Evolutionary conservation across 2,888 invertebrate species (phyloP), one percentile per base, ranked within the genome.

Genomic region (Drosophila fulvimacula): DNA sequence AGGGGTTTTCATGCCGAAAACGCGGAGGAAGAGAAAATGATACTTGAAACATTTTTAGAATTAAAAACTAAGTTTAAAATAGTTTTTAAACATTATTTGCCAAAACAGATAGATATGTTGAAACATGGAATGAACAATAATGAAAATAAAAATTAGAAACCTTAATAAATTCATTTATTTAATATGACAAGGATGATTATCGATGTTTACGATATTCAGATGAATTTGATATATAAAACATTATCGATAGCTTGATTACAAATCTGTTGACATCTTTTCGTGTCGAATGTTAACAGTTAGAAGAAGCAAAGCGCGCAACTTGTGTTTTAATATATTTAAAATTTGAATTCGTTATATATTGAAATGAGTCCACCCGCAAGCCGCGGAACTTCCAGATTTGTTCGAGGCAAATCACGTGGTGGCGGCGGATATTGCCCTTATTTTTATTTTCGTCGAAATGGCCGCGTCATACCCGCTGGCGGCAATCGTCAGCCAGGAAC

Each of bases 381-480:
- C 17, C 76, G 83, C 13, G 65, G 79, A 0, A 63, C 76, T 0
- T 79, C 84, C 0, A 83, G 90, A 5, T 91, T 89, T 64, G 64
- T 82, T 11, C 90, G 90, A 2, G 91, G 91, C 0, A 81, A 88
- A 30, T 79, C 60, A 1, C 81, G 90, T 7, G 90, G 89, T 6
- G 90, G 88, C 1, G 82, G 83, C 3, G 73, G 66, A 1, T 88
- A 80, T 61, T 80, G 91, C 4, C 91, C 91, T 0, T 91, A 91
- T 57, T 91, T 90, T 32, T 91, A 88, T 52, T 91, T 91, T 68
- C 90, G 90, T 3, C 88, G 91, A 3, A 89, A 91, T 61, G 91
- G 91, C 0, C 90, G 83, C 0, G 88, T 86, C 5, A 90, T 91
- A 53, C 91, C 91, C 0, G 91, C 85, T 2, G 76, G 81, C 13